Percentiles rank a stretch among this genome's conserved stretches.
These are phyloP conservation scores for Cerceris ruficornis DNA, from an alignment of 2,888 invertebrate genomes.

Conservation along the genomic window DNA sequence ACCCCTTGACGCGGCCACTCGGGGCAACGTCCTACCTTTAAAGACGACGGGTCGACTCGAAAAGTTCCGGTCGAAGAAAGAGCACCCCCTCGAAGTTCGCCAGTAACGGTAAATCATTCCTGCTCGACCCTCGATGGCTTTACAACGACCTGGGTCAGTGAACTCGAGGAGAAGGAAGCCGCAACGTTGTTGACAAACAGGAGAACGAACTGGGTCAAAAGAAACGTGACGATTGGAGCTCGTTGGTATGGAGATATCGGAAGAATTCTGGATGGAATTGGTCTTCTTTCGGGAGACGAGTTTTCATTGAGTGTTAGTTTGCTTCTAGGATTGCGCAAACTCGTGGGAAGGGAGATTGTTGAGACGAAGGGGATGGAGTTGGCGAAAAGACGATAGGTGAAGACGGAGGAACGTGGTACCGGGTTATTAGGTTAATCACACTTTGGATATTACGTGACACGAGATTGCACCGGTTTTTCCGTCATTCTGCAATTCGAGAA, in stretches of 20 bases:
- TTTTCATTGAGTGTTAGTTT: constrained; percentile 21
- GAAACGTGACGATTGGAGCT: constrained; percentile 26
- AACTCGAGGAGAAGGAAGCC: not conserved
- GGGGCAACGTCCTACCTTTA: constrained; percentile 80
- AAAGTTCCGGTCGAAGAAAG: constrained; percentile 31
- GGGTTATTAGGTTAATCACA: constrained; percentile 58
- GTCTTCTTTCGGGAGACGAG: constrained; percentile 29
- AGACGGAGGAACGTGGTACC: constrained; percentile 16
- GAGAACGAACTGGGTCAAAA: constrained; percentile 62
- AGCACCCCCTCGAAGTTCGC: constrained; percentile 20
- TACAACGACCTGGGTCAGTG: constrained; percentile 16
- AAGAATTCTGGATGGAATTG: constrained; percentile 7
- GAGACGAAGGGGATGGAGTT: not conserved
- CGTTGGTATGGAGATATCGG: not conserved
- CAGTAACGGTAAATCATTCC: constrained; percentile 35
- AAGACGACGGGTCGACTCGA: constrained; percentile 73
- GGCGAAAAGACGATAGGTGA: constrained; percentile 34
- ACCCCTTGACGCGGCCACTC: constrained; percentile 71
- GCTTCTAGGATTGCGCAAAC: constrained; percentile 17
- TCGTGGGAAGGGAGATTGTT: constrained; percentile 29
- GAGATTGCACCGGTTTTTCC: not conserved
- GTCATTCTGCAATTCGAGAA: not conserved
- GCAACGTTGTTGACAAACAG: constrained; percentile 42
- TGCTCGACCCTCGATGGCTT: constrained; percentile 20
- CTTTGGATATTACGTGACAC: not conserved